Base-by-base conservation (phyloP, 1,140 invertebrate genomes). In the Wasmannia auropunctata region DNA sequence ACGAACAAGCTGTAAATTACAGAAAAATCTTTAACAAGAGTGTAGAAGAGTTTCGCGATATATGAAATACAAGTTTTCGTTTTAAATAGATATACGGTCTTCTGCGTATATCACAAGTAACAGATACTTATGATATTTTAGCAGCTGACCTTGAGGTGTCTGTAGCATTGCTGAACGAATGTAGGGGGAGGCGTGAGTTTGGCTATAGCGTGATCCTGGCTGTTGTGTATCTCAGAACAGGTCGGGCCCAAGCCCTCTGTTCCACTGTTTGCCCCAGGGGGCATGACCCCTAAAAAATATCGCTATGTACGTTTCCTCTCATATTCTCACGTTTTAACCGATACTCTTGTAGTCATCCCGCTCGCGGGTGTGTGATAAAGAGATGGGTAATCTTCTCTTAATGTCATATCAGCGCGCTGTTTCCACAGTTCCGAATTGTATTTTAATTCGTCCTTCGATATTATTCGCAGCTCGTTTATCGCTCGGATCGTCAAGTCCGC, bases 131-230 rank as follows among this genome's bases (percentile, higher is more conserved):
- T 75, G 76, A 86, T 54, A 89, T 89, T 54, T 74, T 80, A 65
- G 76, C 88, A 75, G 88, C 88, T 90, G 88, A 95, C 95, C 95
- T 95, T 95, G 91, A 95, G 92, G 83, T 95, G 93, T 86, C 93
- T 93, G 92, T 95, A 95, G 91, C 94, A 95, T 91, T 94, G 93
- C 76, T 95, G 95, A 74, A 89, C 77, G 76, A 94, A 92, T 84
- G 92, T 94, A 65, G 93, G 91, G 69, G 93, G 89, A 56, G 93
- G 91, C 67, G 87, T 86, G 83, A 94, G 89, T 83, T 93, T 92
- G 77, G 89, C 90, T 77, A 91, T 87, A 67, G 90, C 88, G 81
- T 90, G 93, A 85, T 94, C 93, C 86, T 94, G 91, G 77, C 84
- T 92, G 79, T 92, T 91, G 83, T 93, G 94, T 85, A 93, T 90